Conservation (phyloP, 2,113 vertebrate genomes). For the Embiotoca jacksoni region DNA sequence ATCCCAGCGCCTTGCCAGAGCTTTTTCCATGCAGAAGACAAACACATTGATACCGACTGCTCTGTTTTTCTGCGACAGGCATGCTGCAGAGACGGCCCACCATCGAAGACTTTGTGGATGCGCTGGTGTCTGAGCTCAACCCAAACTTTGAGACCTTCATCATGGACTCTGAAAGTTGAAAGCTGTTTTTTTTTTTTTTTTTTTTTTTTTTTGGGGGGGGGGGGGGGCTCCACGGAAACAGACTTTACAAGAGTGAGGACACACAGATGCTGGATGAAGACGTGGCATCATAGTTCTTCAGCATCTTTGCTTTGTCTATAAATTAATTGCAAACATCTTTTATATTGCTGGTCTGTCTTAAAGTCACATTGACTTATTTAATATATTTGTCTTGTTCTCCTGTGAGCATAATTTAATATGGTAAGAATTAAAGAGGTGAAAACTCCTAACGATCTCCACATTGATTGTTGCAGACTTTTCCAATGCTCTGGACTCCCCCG, state of each 20-base stretch:
- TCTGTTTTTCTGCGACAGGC: conserved; percentile 77
- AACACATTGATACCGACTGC: neutral
- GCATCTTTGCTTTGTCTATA: conserved; percentile 7
- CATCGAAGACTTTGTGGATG: conserved; percentile 92
- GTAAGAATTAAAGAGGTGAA: conserved; percentile 19
- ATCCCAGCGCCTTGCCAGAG: neutral
- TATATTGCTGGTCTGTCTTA: neutral
- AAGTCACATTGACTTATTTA: conserved; percentile 47
- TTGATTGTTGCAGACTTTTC: neutral
- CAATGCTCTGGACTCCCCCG: neutral
- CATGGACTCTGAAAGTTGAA: conserved; percentile 90
- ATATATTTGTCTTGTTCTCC: conserved; percentile 3
- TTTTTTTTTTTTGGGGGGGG: no score
- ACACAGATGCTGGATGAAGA: neutral
- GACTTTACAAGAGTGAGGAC: conserved; percentile 14
- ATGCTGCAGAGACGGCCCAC: conserved; percentile 95
- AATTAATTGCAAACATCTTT: conserved; percentile 4
- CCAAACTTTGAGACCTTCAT: conserved; percentile 93
- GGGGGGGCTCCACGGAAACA: neutral
- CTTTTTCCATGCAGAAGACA: neutral
- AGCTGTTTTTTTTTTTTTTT: no score
- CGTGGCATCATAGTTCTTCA: neutral
- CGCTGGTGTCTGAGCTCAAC: conserved; percentile 93
- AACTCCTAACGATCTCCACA: neutral
- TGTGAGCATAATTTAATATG: neutral